Evolutionary conservation across 1,140 invertebrate genomes (phyloP), one percentile per base, ranked within the genome.

Genomic region (Heliconius hewitsoni): DNA sequence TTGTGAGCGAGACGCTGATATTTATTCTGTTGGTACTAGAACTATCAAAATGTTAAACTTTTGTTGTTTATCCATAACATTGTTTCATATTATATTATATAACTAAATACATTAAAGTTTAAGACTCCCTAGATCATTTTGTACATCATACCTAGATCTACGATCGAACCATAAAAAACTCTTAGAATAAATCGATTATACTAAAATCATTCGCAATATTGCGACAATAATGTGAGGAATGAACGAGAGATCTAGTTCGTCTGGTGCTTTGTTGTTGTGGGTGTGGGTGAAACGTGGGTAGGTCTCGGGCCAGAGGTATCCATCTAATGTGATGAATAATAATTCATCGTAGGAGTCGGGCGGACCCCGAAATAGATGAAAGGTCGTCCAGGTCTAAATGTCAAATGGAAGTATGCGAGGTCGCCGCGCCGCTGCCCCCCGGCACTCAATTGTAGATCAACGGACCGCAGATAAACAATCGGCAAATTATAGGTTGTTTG

Each of bases 361-460:
- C 83, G 79, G 77, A 82, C 83, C 87, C 89, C 85, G 86, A 89
- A 88, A 84, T 84, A 84, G 82, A 87, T 85, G 85, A 91, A 89
- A 91, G 91, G 90, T 92, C 89, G 82, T 46, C 87, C 88, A 84
- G 89, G 89, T 77, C 87, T 87, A 90, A 92, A 92, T 92, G 90
- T 91, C 90, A 91, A 88, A 84, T 79, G 78, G 83, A 86, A 85
- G 82, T 86, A 87, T 84, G 85, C 89, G 89, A 89, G 87, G 89
- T 89, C 87, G 83, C 74, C 78, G 76, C 83, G 79, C 79, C 84
- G 82, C 83, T 83, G 88, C 87, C 88, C 85, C 78, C 81, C 71
- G 84, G 87, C 86, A 74, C 82, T 78, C 84, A 87, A 88, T 90
- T 89, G 83, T 87, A 84, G 84, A 86, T 80, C 83, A 80, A 82